Base-by-base conservation (phyloP, 30 jellyfish, hydroid and myxozoan species). In the Turritopsis rubra region DNA sequence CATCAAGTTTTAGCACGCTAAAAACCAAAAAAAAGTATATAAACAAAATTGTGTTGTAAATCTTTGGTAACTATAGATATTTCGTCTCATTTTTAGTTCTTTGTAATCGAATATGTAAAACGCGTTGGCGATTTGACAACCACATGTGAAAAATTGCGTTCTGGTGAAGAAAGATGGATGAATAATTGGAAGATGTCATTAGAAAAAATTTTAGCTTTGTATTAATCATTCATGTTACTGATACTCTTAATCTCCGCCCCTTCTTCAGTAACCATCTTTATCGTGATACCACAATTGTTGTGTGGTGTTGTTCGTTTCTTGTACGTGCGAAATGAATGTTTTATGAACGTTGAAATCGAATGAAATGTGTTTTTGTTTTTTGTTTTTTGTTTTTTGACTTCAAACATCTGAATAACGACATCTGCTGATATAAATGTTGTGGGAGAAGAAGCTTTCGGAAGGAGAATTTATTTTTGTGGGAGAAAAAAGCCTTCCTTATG, bases 181-280 rank as follows among this genome's bases (percentile, higher is more conserved):
- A 91, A 75, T 25, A 86, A 86, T 79, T 90, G 97, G 97, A 54
- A 77, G 26, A 83, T 72, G 26, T 90, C 97, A n/a, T 75, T 90
- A 16, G 29, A 83, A 24, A 90, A 86, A 70, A 90, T 90, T 13
- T n/a, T 52, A 25, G 94, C 83, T 41, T 79, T 90, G 79, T 90
- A 90, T 73, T 90, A 54, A 85, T 68, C 22, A 41, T 41, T 41
- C 13, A 41, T 13, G 13, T n/a, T n/a, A n/a, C n/a, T n/a, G n/a
- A n/a, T n/a, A n/a, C n/a, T n/a, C n/a, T n/a, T n/a, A n/a, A n/a
- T 13, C 13, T 41, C 60, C 60, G 13, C 13, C 60, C 9, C 13
- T 3, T 13, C 60, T 41, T 41, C 60, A 41, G 60, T 41, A 5
- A 13, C 9, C 13, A 41, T 41, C 60, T 41, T 13, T 3, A 13